Percentiles rank a stretch among this genome's conserved stretches.
Evolutionary conservation across 2,797 vertebrate genomes (phyloP).

Genomic region (Benthosema pterotum): DNA sequence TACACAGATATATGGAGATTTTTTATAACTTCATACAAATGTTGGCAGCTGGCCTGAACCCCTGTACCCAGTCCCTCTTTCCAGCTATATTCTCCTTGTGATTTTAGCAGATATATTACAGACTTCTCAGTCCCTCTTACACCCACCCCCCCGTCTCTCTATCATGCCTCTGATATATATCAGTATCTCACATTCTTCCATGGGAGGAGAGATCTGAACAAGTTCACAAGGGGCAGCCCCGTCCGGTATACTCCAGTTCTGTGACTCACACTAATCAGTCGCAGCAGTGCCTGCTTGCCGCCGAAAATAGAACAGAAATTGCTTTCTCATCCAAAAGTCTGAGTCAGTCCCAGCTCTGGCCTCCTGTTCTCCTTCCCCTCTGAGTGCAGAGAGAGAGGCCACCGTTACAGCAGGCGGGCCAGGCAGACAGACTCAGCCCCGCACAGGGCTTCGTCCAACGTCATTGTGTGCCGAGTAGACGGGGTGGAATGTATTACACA

Average conservation of each 20-base stretch:
- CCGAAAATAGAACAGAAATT: slow-evolving; percentile 37
- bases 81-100: too few species aligned
- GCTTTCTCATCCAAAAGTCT: slow-evolving; percentile 63
- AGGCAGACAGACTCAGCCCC: too few species aligned
- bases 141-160: neutral
- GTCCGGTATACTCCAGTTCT: slow-evolving; percentile 62
- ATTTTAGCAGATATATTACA: too few species aligned
- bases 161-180: neutral
- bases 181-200: neutral
- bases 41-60: too few species aligned
- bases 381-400: slow-evolving; percentile 37
- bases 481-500: slow-evolving; percentile 64
- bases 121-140: neutral
- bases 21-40: too few species aligned
- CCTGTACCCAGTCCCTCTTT: too few species aligned
- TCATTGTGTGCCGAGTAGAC: slow-evolving; percentile 52
- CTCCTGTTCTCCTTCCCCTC: slow-evolving; percentile 52
- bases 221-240: slow-evolving; percentile 24
- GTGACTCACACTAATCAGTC: slow-evolving; percentile 62
- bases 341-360: slow-evolving; percentile 68
- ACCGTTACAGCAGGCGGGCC: slow-evolving; percentile 22
- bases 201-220: neutral
- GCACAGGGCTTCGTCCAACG: slow-evolving; percentile 17
- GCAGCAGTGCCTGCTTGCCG: slow-evolving; percentile 20
- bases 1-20: too few species aligned